Conservation (phyloP, 2,888 invertebrate species). For the Sympetrum striolatum region DNA sequence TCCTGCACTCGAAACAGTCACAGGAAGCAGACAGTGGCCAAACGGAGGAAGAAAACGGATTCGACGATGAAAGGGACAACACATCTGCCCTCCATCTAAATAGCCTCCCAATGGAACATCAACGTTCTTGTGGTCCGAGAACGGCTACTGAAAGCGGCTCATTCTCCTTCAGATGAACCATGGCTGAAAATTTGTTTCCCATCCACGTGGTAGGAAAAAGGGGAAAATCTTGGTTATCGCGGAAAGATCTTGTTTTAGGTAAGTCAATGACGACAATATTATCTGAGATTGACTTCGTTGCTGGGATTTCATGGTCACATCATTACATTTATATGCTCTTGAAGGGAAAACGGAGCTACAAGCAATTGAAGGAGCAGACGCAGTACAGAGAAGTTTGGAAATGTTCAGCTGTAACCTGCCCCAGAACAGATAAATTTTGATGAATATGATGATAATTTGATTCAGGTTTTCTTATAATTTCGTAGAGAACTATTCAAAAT, state of each 20-base stretch:
- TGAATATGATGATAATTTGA: too few species aligned
- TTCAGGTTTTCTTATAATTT: too few species aligned
- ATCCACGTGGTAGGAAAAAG: neutral
- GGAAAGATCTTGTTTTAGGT: neutral
- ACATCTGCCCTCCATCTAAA: neutral
- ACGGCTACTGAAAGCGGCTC: neutral
- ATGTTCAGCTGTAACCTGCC: too few species aligned
- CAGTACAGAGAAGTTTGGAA: too few species aligned
- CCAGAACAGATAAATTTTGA: too few species aligned
- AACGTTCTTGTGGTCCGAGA: neutral
- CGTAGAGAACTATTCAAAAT: too few species aligned
- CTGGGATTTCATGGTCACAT: too few species aligned
- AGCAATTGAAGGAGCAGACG: too few species aligned
- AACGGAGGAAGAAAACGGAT: neutral
- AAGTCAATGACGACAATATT: too few species aligned
- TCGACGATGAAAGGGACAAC: neutral
- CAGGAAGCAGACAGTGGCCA: neutral
- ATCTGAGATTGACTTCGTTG: too few species aligned
- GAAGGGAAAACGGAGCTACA: too few species aligned
- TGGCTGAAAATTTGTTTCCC: neutral
- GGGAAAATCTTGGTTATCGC: neutral
- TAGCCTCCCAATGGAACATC: neutral
- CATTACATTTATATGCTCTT: too few species aligned
- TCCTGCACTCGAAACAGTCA: neutral
- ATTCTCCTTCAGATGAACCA: neutral